Evolutionary conservation across 2,113 vertebrate species (phyloP).

Genomic region (Patagioenas fasciata): DNA sequence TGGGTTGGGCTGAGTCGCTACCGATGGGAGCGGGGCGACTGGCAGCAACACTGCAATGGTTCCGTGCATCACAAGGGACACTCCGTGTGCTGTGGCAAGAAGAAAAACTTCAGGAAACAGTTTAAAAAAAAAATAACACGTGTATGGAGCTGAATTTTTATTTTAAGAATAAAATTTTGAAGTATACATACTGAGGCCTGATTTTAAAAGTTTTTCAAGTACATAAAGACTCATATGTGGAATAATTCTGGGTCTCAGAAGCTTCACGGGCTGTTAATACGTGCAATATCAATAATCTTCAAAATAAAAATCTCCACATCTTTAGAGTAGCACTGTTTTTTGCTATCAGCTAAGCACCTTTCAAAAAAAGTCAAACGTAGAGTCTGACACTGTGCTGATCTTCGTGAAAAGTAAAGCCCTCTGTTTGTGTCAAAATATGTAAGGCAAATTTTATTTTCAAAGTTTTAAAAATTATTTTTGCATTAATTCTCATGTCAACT

Average conservation of each 20-base stretch:
- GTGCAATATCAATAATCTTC: background rate
- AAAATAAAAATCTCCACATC: background rate
- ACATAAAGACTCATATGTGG: background rate
- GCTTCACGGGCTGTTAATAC: background rate
- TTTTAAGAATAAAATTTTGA: background rate
- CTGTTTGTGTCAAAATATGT: background rate
- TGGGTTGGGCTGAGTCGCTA: slow-evolving; percentile 83
- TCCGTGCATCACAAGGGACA: slow-evolving; percentile 88
- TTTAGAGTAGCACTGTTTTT: background rate
- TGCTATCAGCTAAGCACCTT: background rate
- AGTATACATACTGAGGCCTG: background rate
- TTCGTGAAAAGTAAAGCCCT: background rate
- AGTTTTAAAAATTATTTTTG: background rate
- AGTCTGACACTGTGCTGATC: background rate
- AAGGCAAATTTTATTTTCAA: background rate
- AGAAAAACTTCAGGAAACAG: slow-evolving; percentile 82
- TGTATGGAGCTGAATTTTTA: background rate
- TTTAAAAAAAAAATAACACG: background rate
- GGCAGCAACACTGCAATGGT: slow-evolving; percentile 82
- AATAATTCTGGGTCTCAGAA: background rate
- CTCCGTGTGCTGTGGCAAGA: slow-evolving; percentile 89
- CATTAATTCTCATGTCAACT: background rate
- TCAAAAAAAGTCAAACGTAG: background rate
- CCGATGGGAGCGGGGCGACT: slow-evolving; percentile 80
- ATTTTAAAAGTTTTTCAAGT: background rate